phyloP scores from a whole-genome alignment of 2,888 invertebrate genomes.

The Bedellia somnulentella region DNA sequence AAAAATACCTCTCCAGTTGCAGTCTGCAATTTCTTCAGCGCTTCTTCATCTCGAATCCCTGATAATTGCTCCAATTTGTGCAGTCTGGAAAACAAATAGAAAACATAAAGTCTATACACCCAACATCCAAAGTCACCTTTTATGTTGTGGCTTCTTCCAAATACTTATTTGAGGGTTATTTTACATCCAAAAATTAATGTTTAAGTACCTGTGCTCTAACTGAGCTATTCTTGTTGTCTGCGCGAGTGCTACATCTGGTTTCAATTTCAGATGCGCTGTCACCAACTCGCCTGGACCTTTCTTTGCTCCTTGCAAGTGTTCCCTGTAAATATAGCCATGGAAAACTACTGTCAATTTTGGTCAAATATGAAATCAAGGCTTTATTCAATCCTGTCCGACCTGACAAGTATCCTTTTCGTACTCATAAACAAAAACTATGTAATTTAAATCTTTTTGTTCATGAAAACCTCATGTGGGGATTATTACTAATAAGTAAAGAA shows the following conservation, averaged over 20 bases:
- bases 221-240: conserved; percentile 80
- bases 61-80: conserved; percentile 82
- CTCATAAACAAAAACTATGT: too few species aligned
- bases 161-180: neutral
- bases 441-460: too few species aligned
- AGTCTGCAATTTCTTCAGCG: conserved; percentile 60
- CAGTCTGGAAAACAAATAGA: conserved; percentile 58
- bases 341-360: neutral
- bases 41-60: conserved; percentile 80
- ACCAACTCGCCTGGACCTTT: conserved; percentile 36
- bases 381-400: too few species aligned
- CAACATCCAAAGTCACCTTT: too few species aligned
- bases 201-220: conserved; percentile 68
- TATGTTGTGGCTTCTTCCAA: neutral
- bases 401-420: too few species aligned
- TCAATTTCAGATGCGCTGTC: conserved; percentile 54
- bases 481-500: too few species aligned
- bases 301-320: conserved; percentile 26
- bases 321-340: conserved; percentile 32
- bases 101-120: too few species aligned
- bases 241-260: conserved; percentile 58
- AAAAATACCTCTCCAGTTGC: conserved; percentile 37
- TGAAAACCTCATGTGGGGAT: too few species aligned
- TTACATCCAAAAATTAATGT: neutral
- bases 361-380: conserved; percentile 1